Conservation (phyloP, 2,888 invertebrate genomes). For the Schizotus pectinicornis region DNA sequence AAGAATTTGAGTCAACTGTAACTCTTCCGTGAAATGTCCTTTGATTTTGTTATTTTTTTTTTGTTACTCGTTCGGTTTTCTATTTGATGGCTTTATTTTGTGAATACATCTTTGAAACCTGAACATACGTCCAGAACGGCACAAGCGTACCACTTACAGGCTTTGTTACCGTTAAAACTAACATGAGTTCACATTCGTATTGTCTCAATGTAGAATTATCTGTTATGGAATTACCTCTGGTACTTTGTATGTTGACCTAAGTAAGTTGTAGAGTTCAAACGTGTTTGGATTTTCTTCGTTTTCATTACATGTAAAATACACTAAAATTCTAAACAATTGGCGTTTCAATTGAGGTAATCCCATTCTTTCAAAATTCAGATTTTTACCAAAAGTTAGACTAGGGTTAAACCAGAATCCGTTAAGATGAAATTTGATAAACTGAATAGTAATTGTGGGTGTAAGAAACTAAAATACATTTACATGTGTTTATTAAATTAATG, state of each 20-base stretch:
- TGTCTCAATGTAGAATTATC: slow-evolving; percentile 10
- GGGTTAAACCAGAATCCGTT: no score
- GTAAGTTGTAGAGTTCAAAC: slow-evolving; percentile 3
- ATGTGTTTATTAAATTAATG: slow-evolving; percentile 56
- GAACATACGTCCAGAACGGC: no score
- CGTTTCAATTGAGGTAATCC: no score
- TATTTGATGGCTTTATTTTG: no score
- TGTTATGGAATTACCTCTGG: slow-evolving; percentile 17
- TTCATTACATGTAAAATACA: slow-evolving; percentile 20
- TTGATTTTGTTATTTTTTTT: no score
- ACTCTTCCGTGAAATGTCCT: no score
- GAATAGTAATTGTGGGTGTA: neutral
- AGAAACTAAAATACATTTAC: slow-evolving; percentile 31
- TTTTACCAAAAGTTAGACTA: no score
- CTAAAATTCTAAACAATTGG: slow-evolving; percentile 16
- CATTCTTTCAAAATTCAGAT: no score
- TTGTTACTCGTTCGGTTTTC: no score
- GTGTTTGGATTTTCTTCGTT: slow-evolving; percentile 15
- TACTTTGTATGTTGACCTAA: slow-evolving; percentile 16
- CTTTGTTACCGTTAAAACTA: slow-evolving; percentile 16
- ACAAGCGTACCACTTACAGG: neutral
- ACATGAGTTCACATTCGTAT: slow-evolving; percentile 7
- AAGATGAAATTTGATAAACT: no score
- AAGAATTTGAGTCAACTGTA: no score
- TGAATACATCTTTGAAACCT: no score